Percentiles rank a stretch among this genome's conserved stretches.
phyloP scores from a whole-genome alignment of 2,888 invertebrate genomes.

The Nemotelus nigrinus region DNA sequence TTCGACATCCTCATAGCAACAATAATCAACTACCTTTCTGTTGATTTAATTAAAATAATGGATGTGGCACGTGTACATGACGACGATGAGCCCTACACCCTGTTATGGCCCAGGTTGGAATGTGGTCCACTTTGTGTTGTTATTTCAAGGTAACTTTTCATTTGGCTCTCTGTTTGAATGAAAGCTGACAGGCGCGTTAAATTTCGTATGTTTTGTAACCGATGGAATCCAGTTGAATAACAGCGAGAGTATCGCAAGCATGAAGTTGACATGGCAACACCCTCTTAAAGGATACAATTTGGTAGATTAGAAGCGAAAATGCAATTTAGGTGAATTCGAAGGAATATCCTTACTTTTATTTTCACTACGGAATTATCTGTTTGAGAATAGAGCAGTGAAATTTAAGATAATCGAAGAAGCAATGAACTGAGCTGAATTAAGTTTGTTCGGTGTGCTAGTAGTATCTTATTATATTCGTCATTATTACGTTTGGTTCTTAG shows the following conservation, averaged over 20 bases:
- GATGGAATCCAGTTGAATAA: not conserved
- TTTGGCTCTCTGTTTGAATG: constrained; percentile 18
- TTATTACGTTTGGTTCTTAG: too few relatives aligned
- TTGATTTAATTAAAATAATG: constrained; percentile 52
- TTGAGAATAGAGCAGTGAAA: too few relatives aligned
- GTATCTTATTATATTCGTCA: too few relatives aligned
- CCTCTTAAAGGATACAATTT: not conserved
- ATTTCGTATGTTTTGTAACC: constrained; percentile 4
- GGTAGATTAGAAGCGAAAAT: too few relatives aligned
- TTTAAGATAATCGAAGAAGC: too few relatives aligned
- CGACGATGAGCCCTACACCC: constrained; percentile 2
- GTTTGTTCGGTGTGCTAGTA: too few relatives aligned
- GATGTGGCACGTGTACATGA: constrained; percentile 50
- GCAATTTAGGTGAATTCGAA: too few relatives aligned
- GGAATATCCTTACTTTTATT: too few relatives aligned
- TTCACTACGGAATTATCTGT: too few relatives aligned
- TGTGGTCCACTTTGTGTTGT: not conserved
- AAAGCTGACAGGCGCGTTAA: not conserved
- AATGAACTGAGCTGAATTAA: too few relatives aligned
- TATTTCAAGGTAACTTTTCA: not conserved
- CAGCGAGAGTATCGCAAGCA: not conserved
- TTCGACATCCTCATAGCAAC: not conserved
- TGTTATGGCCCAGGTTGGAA: not conserved
- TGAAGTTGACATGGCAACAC: constrained; percentile 37
- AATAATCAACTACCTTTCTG: not conserved